These are phyloP conservation scores for Aspiorhynchus laticeps DNA, from an alignment of 2,113 vertebrate species.

Conservation along the genomic window DNA sequence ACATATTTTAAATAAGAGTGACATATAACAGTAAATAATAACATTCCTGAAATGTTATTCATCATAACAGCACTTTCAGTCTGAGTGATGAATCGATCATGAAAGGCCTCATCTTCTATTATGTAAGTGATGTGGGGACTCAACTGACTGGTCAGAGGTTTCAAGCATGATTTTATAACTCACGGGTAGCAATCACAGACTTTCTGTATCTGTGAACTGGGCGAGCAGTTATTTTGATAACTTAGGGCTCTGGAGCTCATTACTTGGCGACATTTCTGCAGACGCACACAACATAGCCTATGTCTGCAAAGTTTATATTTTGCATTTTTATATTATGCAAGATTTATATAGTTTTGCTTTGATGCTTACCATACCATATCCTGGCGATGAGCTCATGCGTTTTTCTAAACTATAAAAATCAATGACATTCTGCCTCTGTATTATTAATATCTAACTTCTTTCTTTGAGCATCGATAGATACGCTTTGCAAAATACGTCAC, in stretches of 20 bases:
- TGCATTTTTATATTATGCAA: not conserved
- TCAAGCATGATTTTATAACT: not conserved
- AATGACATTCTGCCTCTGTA: not conserved
- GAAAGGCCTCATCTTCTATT: not conserved
- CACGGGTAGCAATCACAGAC: not conserved
- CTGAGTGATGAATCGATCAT: not conserved
- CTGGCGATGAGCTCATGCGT: not conserved
- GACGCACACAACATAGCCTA: not conserved
- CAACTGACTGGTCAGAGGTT: conserved; percentile 25
- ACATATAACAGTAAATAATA: not conserved
- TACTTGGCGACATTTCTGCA: not conserved
- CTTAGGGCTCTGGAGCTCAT: not conserved
- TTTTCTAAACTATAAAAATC: not conserved
- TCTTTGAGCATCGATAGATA: not conserved
- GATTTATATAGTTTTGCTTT: not conserved
- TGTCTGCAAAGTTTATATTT: not conserved
- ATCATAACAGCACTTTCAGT: conserved; percentile 30
- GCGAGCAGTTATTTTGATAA: not conserved
- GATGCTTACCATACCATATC: not conserved
- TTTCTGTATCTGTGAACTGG: not conserved
- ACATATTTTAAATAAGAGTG: not conserved
- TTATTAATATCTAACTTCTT: not conserved
- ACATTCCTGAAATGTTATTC: not conserved
- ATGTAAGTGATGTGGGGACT: conserved; percentile 24
- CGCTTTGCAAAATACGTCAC: not conserved